These are phyloP conservation scores for Arenicola marina DNA, from an alignment of 2,888 invertebrate species.

Conservation along the genomic window DNA sequence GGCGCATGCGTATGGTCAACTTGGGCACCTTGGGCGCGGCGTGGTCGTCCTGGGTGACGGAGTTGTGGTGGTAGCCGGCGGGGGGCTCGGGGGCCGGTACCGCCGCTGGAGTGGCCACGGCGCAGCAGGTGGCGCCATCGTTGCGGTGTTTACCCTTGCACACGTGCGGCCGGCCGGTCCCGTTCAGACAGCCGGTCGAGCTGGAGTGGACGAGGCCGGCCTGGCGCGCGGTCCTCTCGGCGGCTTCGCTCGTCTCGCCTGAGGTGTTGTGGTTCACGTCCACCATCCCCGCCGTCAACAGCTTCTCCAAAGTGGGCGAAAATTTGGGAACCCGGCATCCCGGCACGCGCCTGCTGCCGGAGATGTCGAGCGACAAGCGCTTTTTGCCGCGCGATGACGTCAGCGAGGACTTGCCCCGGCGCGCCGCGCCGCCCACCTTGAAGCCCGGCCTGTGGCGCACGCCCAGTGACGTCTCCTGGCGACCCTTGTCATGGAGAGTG, in stretches of 20 bases:
- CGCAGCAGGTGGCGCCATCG: too few species aligned
- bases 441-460: neutral
- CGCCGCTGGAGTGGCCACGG: too few species aligned
- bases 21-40: neutral
- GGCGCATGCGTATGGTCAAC: neutral
- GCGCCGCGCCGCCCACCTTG: neutral
- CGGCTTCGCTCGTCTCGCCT: neutral
- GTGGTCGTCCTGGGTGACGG: neutral
- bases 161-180: neutral
- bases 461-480: too few species aligned
- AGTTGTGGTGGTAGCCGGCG: neutral
- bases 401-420: neutral
- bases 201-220: neutral
- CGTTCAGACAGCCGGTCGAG: neutral
- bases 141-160: too few species aligned
- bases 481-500: too few species aligned
- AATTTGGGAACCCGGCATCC: neutral
- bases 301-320: neutral
- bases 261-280: slow-evolving; percentile 1
- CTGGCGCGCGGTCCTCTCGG: neutral
- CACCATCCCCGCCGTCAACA: neutral
- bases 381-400: too few species aligned
- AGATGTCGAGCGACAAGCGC: neutral
- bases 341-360: neutral
- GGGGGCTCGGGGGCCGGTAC: neutral